A percentile compares a stretch with the other conserved stretches of the same genome.
phyloP scores from a whole-genome alignment of 2,113 vertebrate genomes.

The Anhinga rufa region DNA sequence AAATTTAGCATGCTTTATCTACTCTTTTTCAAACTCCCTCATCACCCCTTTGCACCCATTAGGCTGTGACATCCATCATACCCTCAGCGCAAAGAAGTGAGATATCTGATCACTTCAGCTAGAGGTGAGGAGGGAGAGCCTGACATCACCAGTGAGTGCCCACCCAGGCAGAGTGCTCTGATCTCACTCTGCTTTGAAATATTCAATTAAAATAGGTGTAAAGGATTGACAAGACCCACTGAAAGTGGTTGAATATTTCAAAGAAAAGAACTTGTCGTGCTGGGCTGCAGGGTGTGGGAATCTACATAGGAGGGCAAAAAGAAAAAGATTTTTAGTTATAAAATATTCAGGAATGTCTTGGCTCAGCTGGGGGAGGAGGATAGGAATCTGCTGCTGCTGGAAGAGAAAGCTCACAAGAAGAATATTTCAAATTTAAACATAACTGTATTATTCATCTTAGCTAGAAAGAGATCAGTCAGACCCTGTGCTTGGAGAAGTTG shows the following conservation, averaged over 20 bases:
- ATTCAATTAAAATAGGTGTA: constrained; percentile 38
- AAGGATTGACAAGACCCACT: constrained; percentile 24
- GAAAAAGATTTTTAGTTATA: constrained; percentile 30
- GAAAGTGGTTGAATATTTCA: constrained; percentile 30
- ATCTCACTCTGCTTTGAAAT: constrained; percentile 16
- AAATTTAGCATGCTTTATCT: background rate
- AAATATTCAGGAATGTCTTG: constrained; percentile 48
- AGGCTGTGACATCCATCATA: background rate
- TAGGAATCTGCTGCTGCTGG: background rate
- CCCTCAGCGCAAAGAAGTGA: background rate
- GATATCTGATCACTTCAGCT: background rate
- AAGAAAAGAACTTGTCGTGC: constrained; percentile 8
- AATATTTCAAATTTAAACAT: constrained; percentile 26
- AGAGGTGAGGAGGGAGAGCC: background rate
- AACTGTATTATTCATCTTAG: constrained; percentile 14
- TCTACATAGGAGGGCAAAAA: constrained; percentile 35
- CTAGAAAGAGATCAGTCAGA: background rate
- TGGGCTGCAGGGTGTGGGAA: constrained; percentile 5
- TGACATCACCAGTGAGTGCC: background rate
- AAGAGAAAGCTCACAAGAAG: background rate
- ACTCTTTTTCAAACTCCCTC: background rate
- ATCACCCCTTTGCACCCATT: background rate
- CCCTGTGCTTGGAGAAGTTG: background rate
- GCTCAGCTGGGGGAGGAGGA: background rate
- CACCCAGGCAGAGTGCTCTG: constrained; percentile 24